Evolutionary conservation across 2,113 vertebrate species (phyloP).

Genomic region (Dermatemys mawii): DNA sequence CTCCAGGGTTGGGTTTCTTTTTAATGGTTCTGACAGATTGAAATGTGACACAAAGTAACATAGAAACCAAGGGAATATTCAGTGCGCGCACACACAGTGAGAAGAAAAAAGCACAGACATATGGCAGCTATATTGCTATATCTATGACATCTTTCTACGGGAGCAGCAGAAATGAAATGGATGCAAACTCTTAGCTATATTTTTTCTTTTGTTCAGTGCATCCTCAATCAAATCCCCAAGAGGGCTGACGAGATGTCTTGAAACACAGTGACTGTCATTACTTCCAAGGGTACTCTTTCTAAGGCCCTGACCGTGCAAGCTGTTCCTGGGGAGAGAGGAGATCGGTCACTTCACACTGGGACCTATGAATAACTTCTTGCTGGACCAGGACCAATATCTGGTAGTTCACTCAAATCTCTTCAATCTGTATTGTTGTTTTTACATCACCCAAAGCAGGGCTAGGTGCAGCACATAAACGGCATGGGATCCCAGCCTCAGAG

Average conservation of each 20-base stretch:
- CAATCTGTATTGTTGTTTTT: neutral
- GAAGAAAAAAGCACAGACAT: neutral
- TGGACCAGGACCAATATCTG: neutral
- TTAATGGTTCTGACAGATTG: conserved; percentile 4
- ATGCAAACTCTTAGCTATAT: neutral
- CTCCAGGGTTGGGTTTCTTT: neutral
- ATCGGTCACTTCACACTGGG: neutral
- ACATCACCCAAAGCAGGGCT: neutral
- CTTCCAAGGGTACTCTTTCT: neutral
- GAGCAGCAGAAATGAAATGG: neutral
- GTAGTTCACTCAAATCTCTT: neutral
- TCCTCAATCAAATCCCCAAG: neutral
- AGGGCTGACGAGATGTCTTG: neutral
- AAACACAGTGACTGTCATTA: neutral
- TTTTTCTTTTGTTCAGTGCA: neutral
- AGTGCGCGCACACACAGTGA: fast-evolving
- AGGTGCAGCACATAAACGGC: neutral
- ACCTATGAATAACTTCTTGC: neutral
- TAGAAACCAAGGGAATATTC: neutral
- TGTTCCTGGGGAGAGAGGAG: neutral
- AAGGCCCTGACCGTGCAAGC: neutral
- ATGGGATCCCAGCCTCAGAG: neutral
- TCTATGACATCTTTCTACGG: neutral
- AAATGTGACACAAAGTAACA: neutral
- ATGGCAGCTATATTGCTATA: neutral